These are phyloP conservation scores for Cyrtonyx montezumae DNA, from an alignment of 2,113 vertebrate genomes.

Conservation along the genomic window DNA sequence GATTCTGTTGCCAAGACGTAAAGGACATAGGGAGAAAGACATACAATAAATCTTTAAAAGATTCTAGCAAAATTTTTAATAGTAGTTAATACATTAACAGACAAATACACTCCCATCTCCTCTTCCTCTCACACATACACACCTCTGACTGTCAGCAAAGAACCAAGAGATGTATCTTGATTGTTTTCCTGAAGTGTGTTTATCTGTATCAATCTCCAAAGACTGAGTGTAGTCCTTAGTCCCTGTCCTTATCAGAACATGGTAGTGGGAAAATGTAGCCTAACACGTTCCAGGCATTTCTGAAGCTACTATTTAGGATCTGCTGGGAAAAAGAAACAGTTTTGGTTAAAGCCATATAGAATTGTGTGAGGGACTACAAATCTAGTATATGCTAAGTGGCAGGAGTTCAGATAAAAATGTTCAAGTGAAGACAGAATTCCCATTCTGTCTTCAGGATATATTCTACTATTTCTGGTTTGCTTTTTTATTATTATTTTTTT, in stretches of 20 bases:
- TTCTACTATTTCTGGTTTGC: not conserved
- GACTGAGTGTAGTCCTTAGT: accelerated
- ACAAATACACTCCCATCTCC: not conserved
- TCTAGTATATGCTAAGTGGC: not conserved
- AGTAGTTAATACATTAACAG: not conserved
- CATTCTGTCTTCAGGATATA: not conserved
- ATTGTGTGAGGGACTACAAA: not conserved
- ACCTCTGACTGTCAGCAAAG: not conserved
- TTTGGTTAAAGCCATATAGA: not conserved
- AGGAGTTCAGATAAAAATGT: not conserved
- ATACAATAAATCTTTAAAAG: not conserved
- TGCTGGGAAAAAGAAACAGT: not conserved
- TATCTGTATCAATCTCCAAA: not conserved
- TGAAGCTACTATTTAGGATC: not conserved
- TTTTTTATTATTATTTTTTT: not conserved
- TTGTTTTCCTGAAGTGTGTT: not conserved
- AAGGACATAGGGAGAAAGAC: not conserved
- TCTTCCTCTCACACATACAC: not conserved
- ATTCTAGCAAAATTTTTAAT: not conserved
- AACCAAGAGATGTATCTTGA: not conserved
- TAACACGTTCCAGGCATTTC: not conserved
- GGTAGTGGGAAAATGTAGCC: not conserved
- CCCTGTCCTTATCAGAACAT: not conserved
- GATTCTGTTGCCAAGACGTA: not conserved
- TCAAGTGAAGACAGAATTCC: not conserved